A percentile compares a stretch with the other conserved stretches of the same genome.
Evolutionary conservation across 2,113 vertebrate species (phyloP).

Genomic region (Smithornis capensis): DNA sequence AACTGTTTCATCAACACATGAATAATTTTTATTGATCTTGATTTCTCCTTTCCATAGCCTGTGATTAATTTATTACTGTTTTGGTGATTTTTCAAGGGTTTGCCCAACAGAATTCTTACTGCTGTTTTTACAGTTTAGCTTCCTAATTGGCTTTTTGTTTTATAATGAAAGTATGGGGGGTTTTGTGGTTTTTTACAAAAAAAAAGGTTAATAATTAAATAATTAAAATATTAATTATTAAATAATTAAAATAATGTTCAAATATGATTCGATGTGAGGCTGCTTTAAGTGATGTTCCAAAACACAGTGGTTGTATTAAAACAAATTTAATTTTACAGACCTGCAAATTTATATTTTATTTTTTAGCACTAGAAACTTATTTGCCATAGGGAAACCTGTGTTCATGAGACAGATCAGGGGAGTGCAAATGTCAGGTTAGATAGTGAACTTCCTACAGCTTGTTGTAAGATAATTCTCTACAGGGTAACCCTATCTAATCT

Average conservation of each 20-base stretch:
- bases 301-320: neutral
- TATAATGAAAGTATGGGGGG: neutral
- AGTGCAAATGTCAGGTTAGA: neutral
- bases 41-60: neutral
- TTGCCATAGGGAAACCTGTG: neutral
- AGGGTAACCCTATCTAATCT: neutral
- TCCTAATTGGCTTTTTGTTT: neutral
- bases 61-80: neutral
- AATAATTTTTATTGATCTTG: neutral
- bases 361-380: neutral
- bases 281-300: neutral
- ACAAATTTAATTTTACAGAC: neutral
- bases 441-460: neutral
- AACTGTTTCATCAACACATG: neutral
- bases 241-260: too few species aligned
- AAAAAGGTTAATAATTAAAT: too few species aligned
- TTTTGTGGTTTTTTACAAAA: too few species aligned
- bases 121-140: neutral
- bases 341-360: neutral
- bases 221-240: too few species aligned
- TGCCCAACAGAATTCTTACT: neutral
- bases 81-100: neutral
- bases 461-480: neutral
- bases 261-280: neutral
- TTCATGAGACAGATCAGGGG: rapidly evolving